Conservation (phyloP, 2,113 vertebrate species). For the Sinocyclocheilus anophthalmus region DNA sequence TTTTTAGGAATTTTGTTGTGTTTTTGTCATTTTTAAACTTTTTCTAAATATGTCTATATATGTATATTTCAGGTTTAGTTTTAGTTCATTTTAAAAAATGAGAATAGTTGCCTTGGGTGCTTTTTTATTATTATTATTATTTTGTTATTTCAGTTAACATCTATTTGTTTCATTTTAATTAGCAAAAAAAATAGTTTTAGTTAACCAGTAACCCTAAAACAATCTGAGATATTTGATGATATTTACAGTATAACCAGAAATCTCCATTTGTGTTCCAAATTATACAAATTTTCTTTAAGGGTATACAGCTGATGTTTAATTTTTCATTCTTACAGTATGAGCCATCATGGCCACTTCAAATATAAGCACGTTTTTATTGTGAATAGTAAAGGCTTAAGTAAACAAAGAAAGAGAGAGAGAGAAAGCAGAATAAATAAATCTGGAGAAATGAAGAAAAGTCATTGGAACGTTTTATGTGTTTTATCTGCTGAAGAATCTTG, state of each 20-base stretch:
- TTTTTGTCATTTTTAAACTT: neutral
- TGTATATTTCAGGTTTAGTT: neutral
- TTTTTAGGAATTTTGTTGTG: neutral
- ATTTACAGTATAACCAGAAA: neutral
- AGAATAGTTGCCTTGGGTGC: neutral
- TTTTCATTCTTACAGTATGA: neutral
- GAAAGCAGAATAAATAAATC: conserved; percentile 66
- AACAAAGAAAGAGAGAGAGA: conserved; percentile 48
- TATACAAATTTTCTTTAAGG: neutral
- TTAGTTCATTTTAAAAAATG: neutral
- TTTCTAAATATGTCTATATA: neutral
- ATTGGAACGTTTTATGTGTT: conserved; percentile 57
- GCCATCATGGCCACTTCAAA: neutral
- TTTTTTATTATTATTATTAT: neutral
- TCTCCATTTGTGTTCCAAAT: neutral
- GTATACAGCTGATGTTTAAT: neutral
- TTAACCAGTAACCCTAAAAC: neutral
- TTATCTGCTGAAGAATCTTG: conserved; percentile 53
- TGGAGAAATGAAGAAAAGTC: conserved; percentile 60
- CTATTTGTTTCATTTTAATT: no score
- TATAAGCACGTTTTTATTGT: neutral
- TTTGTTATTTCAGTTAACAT: neutral
- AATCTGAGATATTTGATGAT: neutral
- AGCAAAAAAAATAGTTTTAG: no score
- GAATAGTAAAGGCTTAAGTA: conserved; percentile 64